A percentile compares a stretch with the other conserved stretches of the same genome.
These are phyloP conservation scores for Panorpa germanica DNA, from an alignment of 2,888 invertebrate genomes.

Conservation along the genomic window DNA sequence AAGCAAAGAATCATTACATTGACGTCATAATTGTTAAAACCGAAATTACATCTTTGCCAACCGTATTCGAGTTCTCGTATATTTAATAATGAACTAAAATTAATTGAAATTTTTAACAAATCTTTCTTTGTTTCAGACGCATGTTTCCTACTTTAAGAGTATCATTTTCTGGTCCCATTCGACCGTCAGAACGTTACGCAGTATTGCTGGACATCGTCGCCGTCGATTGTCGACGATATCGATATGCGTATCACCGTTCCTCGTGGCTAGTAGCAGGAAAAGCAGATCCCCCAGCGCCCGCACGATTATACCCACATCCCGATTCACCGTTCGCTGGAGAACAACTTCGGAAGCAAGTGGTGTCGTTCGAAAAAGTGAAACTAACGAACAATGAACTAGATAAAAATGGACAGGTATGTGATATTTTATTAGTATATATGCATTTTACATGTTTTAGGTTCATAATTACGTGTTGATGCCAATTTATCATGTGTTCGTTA, in stretches of 20 bases:
- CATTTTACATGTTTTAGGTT: too few relatives aligned
- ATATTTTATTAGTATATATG: slow-evolving; percentile 5
- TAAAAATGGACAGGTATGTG: slow-evolving; percentile 79
- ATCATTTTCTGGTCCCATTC: slow-evolving; percentile 57
- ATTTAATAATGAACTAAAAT: too few relatives aligned
- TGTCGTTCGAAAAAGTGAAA: slow-evolving; percentile 96
- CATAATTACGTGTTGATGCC: too few relatives aligned
- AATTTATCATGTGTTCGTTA: too few relatives aligned
- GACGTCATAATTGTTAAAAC: too few relatives aligned
- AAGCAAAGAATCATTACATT: too few relatives aligned
- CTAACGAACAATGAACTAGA: slow-evolving; percentile 97
- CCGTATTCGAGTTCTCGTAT: too few relatives aligned
- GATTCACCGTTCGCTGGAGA: slow-evolving; percentile 93
- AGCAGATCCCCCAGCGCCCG: slow-evolving; percentile 90
- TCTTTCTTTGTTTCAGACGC: slow-evolving; percentile 42
- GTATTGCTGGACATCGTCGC: slow-evolving; percentile 94
- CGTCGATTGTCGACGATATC: slow-evolving; percentile 88
- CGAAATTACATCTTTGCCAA: too few relatives aligned
- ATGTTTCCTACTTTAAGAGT: slow-evolving; percentile 97
- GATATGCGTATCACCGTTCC: slow-evolving; percentile 96
- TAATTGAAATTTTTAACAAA: slow-evolving; percentile 11
- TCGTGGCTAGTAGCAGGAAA: slow-evolving; percentile 97
- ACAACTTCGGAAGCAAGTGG: slow-evolving; percentile 88
- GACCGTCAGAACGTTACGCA: slow-evolving; percentile 66
- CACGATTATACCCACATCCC: slow-evolving; percentile 87